Evolutionary conservation across 1,140 invertebrate genomes (phyloP), one percentile per base, ranked within the genome.

Genomic region (Rhagoletis zephyria): DNA sequence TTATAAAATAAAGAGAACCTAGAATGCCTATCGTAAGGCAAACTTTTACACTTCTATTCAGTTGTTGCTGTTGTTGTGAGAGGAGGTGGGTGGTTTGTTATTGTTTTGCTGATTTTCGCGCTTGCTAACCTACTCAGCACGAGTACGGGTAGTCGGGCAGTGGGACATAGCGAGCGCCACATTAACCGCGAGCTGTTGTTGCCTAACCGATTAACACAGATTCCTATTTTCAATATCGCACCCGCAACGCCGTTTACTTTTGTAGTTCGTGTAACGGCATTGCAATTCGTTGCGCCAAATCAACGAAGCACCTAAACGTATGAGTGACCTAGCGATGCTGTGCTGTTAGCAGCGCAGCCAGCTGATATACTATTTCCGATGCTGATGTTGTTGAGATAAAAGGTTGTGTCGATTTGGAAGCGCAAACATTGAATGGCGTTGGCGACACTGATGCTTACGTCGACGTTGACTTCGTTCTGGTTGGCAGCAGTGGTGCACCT

Each of bases 321-420:
- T 81, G 6, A 81, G 74, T 81, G 74, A 81, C 74, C 74, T 81
- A 81, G 74, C 74, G 74, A 81, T 81, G 74, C 74, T 81, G 74
- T 14, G 74, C 45, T 81, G 74, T 42, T 51, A 6, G 48, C 2
- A 5, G 42, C 48, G 5, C 7, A 48, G 67, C 16, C 16, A 14
- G 16, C 67, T 16, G 67, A 42, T 45, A 48, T 30, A 30, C 30
- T 30, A n/a, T 10, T 81, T 56, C n/a, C 48, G 16, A 19, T 30
- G n/a, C 30, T 6, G 3, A 81, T n/a, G 12, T 14, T 56, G 16
- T 59, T 10, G 74, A 56, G 16, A 56, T 48, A 19, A 16, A 30
- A 3, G 3, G 48, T 51, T 42, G 45, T 56, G 74, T 56, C 56
- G 74, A 81, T 1, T 45, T 12, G 30, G 30, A 67, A 4, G 61